phyloP scores from a whole-genome alignment of 2,797 vertebrate species.

The Yasuhikotakia modesta region DNA sequence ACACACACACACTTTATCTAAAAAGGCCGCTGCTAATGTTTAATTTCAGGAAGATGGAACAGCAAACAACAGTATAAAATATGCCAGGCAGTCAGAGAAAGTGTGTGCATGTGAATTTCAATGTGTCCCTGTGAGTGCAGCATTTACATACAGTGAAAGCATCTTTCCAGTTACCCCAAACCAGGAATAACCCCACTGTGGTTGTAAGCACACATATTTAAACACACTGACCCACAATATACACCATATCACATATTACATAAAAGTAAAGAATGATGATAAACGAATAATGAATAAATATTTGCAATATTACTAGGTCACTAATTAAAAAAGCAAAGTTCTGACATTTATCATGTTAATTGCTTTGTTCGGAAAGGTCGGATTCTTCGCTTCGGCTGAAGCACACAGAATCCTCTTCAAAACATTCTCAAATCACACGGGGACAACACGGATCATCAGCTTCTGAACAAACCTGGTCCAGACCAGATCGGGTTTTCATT shows the following conservation, averaged over 20 bases:
- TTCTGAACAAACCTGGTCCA: not conserved
- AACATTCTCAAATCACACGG: not conserved
- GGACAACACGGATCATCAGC: too few species aligned
- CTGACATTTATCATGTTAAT: not conserved
- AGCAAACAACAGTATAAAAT: slow-evolving; percentile 45
- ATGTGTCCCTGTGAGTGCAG: slow-evolving; percentile 2
- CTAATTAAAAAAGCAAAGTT: not conserved
- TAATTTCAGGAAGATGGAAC: slow-evolving; percentile 56
- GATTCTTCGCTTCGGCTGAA: not conserved
- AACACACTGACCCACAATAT: not conserved
- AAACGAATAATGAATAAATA: not conserved
- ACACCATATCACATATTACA: not conserved
- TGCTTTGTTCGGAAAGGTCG: not conserved
- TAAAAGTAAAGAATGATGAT: not conserved
- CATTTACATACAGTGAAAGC: not conserved
- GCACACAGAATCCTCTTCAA: too few species aligned
- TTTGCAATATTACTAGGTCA: not conserved
- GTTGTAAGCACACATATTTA: not conserved
- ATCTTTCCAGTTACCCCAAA: not conserved
- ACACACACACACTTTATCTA: slow-evolving; percentile 67
- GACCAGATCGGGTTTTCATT: not conserved
- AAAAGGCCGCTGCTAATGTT: slow-evolving; percentile 57
- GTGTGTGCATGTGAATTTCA: not conserved
- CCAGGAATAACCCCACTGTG: not conserved
- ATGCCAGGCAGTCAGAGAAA: not conserved